phyloP scores from a whole-genome alignment of 1,140 invertebrate genomes.

The Ptiloglossa arizonensis region DNA sequence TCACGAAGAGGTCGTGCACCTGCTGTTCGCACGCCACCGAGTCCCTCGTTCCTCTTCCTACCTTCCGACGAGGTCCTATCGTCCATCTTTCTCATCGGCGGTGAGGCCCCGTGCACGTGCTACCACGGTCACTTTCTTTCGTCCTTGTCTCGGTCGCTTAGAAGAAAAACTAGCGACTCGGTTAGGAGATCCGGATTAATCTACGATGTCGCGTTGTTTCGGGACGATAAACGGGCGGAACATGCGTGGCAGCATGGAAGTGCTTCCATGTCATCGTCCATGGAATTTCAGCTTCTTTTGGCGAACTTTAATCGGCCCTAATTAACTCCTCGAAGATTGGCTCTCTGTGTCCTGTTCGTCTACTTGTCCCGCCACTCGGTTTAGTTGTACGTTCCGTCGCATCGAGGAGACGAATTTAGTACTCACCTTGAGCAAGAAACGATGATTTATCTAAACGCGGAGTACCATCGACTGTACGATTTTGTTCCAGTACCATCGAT shows the following conservation, averaged over 20 bases:
- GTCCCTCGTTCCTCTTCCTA: slow-evolving; percentile 33
- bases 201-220: slow-evolving; percentile 66
- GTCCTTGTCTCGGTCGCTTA: slow-evolving; percentile 16
- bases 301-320: slow-evolving; percentile 25
- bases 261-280: not conserved
- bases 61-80: slow-evolving; percentile 23
- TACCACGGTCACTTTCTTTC: slow-evolving; percentile 32
- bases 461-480: no score
- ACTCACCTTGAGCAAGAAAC: not conserved
- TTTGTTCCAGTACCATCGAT: no score
- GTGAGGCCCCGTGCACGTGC: slow-evolving; percentile 33
- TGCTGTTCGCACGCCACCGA: slow-evolving; percentile 78
- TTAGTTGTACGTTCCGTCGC: no score
- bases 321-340: slow-evolving; percentile 28
- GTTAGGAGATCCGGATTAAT: slow-evolving; percentile 49
- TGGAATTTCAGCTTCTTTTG: not conserved
- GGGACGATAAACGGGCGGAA: slow-evolving; percentile 11
- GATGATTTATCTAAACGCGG: no score
- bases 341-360: not conserved
- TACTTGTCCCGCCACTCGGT: no score
- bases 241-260: not conserved
- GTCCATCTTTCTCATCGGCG: slow-evolving; percentile 2
- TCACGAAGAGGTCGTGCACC: slow-evolving; percentile 76
- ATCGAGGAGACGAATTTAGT: no score
- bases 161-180: slow-evolving; percentile 16